Base-by-base conservation (phyloP, 2,888 invertebrate species). In the Fragum whitleyi region DNA sequence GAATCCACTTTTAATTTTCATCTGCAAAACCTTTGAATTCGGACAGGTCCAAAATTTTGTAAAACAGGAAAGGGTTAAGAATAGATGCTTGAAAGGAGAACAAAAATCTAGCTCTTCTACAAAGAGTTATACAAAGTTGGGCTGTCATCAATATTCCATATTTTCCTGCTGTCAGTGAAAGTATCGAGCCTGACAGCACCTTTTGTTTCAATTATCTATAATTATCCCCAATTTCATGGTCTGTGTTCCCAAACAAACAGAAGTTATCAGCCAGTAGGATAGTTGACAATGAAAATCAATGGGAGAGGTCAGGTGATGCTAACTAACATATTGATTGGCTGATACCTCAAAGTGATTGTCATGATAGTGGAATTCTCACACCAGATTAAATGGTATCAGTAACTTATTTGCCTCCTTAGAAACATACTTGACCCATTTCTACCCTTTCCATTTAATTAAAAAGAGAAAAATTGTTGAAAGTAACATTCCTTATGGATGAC, bases 221-320 rank as follows among this genome's bases (percentile, higher is more conserved):
- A 65, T 65, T 42, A 65, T 65, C 42, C 42, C 14, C 42, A 65
- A 65, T 65, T 65, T 65, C 65, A 65, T 65, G 65, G 42, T 65
- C 65, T 7, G 23, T 65, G 65, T 65, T 65, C 26, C 42, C 36
- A 26, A 65, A 65, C 42, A 65, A 65, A 65, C 65, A 65, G 23
- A 42, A 14, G 42, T 42, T 65, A 65, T 65, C 65, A 26, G 65
- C 3, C 21, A 42, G 42, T 36, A 65, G 39, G 39, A 65, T 42
- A 19, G 21, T 16, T 65, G 11, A 65, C 65, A 65, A 65, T 65
- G 65, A 65, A 65, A 65, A 65, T 65, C 65, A 65, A 65, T 65
- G 23, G 26, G 23, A 39, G 19, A 62, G 32, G 62, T 65, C 65
- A 65, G 65, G 65, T 65, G 26, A 19, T 65, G 23, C 26, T 39